Base-by-base conservation (phyloP, 2,888 invertebrate genomes). In the Aporophyla nigra region DNA sequence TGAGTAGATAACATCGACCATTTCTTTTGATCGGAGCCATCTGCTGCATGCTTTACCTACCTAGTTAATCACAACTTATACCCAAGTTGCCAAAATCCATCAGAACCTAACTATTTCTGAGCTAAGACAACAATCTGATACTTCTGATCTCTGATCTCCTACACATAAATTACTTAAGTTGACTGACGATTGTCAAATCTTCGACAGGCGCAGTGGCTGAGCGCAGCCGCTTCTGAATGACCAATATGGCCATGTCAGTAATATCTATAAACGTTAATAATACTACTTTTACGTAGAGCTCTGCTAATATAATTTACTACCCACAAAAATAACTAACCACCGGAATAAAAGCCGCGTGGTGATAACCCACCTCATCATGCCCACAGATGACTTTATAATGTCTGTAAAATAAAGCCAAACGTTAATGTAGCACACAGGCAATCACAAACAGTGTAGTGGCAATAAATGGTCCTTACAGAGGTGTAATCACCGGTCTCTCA, bases 381-480 rank as follows among this genome's bases (percentile, higher is more conserved):
- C 72, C 68, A 53, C 76, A 74, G 79, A 86, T 88, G 76, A 79
- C 82, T 79, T 87, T 81, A 88, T 79, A 76, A 86, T 82, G 62
- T 65, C 77, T 67, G 68, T 83, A 69, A 87, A 82, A 82, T 83
- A 80, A 85, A 82, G 76, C 76, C 72, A 80, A 85, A 83, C 80
- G 85, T 73, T 88, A 88, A 86, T 82, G 83, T 76, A 73, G 80
- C 83, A 82, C 84, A 88, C 86, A 88, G 89, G 89, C 91, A 92
- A 91, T 93, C 92, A 91, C 90, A 92, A 91, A 90, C 89, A 89
- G 91, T 91, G 91, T 87, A 84, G 86, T 86, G 76, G 88, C 88
- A 90, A 91, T 91, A 91, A 93, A 93, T 88, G 89, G 84, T 88
- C 88, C 87, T 90, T 84, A 84, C 87, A 84, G 85, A 88, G 88